These are phyloP conservation scores for Tachysurus vachellii DNA, from an alignment of 2,113 vertebrate species.

Conservation along the genomic window DNA sequence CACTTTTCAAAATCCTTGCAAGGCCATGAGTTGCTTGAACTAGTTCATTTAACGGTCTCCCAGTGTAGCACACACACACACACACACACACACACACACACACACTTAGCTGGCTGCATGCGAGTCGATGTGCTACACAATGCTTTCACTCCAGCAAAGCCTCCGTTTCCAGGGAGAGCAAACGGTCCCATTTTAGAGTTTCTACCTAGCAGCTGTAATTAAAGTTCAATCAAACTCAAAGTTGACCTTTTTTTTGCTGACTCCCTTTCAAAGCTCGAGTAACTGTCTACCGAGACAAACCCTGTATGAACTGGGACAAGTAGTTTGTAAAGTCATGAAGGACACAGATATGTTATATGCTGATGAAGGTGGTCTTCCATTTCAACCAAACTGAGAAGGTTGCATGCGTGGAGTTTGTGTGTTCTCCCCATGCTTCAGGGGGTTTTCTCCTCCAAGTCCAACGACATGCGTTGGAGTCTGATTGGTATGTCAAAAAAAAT, in stretches of 20 bases:
- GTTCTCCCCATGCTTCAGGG: too few species aligned
- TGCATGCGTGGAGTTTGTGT: too few species aligned
- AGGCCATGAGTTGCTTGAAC: neutral
- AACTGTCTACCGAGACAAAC: neutral
- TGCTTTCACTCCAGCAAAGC: neutral
- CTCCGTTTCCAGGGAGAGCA: neutral
- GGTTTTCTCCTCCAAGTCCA: too few species aligned
- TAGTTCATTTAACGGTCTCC: neutral
- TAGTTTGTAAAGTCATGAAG: neutral
- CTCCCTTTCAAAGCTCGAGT: neutral
- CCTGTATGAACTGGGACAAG: neutral
- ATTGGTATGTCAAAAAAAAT: too few species aligned
- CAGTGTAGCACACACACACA: neutral
- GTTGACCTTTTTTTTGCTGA: neutral
- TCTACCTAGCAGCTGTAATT: neutral
- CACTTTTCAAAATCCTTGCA: neutral
- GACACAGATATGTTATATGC: neutral
- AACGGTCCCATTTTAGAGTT: neutral
- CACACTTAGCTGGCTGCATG: neutral
- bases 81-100: too few species aligned
- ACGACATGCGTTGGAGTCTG: too few species aligned
- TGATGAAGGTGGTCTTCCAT: neutral
- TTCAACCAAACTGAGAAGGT: neutral
- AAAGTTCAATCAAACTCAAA: neutral
- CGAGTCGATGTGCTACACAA: neutral